Evolutionary conservation across 2,888 invertebrate species (phyloP).

Genomic region (Himalopsyche japonica): DNA sequence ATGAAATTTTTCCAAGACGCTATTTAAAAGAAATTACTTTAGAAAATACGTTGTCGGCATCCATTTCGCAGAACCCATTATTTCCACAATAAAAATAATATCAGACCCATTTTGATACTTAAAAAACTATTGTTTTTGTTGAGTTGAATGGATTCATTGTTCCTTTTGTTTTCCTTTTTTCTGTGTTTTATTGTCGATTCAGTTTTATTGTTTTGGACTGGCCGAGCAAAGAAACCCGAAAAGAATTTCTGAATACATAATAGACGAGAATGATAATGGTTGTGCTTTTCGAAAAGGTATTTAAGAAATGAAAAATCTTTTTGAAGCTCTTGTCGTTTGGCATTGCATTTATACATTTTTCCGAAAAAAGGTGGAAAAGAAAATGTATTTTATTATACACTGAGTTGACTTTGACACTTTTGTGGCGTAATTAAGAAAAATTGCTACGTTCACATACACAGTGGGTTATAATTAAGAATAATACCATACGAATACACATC

Average conservation of each 20-base stretch:
- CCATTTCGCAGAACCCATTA: not conserved
- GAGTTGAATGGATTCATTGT: not conserved
- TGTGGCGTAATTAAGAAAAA: not conserved
- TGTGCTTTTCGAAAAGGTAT: not conserved
- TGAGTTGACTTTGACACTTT: not conserved
- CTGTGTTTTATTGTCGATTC: not conserved
- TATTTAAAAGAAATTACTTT: not conserved
- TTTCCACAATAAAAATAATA: not conserved
- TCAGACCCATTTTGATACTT: not conserved
- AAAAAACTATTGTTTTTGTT: constrained; percentile 6
- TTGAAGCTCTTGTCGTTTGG: not conserved
- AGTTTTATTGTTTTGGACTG: not conserved
- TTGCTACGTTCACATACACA: too few species aligned
- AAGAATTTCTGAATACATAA: not conserved
- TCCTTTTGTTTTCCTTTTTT: not conserved
- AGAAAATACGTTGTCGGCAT: not conserved
- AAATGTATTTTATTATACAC: not conserved
- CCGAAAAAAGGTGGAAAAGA: not conserved
- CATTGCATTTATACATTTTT: not conserved
- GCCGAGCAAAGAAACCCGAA: not conserved
- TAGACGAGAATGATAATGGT: not conserved
- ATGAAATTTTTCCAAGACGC: not conserved
- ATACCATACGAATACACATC: too few species aligned
- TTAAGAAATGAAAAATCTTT: not conserved
- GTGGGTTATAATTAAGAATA: too few species aligned